These are phyloP conservation scores for Andrena bicolor DNA, from an alignment of 2,888 invertebrate genomes.

Conservation along the genomic window DNA sequence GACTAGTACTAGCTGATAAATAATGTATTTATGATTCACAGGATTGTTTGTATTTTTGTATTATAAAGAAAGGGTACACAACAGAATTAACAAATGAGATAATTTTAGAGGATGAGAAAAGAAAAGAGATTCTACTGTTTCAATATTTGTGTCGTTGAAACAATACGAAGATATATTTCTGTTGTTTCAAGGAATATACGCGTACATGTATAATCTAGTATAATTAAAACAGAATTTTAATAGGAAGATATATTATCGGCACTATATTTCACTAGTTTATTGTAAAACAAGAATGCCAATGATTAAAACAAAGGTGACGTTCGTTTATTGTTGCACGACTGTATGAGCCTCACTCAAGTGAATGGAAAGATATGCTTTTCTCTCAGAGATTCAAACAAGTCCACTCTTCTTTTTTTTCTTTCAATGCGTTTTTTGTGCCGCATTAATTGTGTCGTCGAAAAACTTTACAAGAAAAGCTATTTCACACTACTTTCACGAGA, in stretches of 20 bases:
- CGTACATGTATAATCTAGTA: slow-evolving; percentile 47
- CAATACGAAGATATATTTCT: slow-evolving; percentile 60
- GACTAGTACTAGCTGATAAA: slow-evolving; percentile 80
- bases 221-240: slow-evolving; percentile 45
- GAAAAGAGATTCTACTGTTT: slow-evolving; percentile 51
- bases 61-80: slow-evolving; percentile 61
- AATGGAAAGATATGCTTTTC: slow-evolving; percentile 30
- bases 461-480: slow-evolving; percentile 8
- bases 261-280: slow-evolving; percentile 45
- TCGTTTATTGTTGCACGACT: slow-evolving; percentile 45
- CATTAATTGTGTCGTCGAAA: slow-evolving; percentile 4
- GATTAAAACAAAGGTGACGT: slow-evolving; percentile 20
- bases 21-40: slow-evolving; percentile 56
- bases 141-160: slow-evolving; percentile 64
- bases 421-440: slow-evolving; percentile 11
- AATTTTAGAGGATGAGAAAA: slow-evolving; percentile 46
- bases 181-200: slow-evolving; percentile 64
- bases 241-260: slow-evolving; percentile 28
- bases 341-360: slow-evolving; percentile 22
- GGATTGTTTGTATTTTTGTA: slow-evolving; percentile 82
- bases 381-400: slow-evolving; percentile 13
- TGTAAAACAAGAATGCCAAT: slow-evolving; percentile 46
- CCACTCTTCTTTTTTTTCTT: slow-evolving; percentile 3
- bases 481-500: slow-evolving; percentile 39
- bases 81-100: slow-evolving; percentile 51